These are phyloP conservation scores for Drosophila orosa DNA, from an alignment of 1,140 invertebrate genomes.

Conservation along the genomic window DNA sequence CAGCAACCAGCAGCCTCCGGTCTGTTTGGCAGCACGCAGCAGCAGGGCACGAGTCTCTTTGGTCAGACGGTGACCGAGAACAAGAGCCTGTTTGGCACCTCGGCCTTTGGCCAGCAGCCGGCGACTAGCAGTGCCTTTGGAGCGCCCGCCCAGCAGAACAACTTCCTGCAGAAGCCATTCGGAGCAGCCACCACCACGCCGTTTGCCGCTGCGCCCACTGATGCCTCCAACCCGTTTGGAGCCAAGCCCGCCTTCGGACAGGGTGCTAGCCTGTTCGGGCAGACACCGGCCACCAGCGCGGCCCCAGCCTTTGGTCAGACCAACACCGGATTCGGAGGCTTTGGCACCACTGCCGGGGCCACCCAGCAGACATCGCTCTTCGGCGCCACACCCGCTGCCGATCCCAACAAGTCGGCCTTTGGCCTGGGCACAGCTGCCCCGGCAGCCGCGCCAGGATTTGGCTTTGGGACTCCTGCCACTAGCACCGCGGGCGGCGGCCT, in stretches of 20 bases:
- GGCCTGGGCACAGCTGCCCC: slow-evolving; percentile 84
- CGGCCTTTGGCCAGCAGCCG: slow-evolving; percentile 83
- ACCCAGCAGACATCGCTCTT: slow-evolving; percentile 84
- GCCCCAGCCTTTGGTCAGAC: slow-evolving; percentile 82
- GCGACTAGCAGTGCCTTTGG: slow-evolving; percentile 80
- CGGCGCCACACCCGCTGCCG: slow-evolving; percentile 85
- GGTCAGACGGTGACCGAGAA: slow-evolving; percentile 78
- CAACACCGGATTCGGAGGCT: slow-evolving; percentile 83
- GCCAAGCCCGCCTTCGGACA: slow-evolving; percentile 83
- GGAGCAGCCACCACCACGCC: slow-evolving; percentile 86
- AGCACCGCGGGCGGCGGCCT: slow-evolving; percentile 76
- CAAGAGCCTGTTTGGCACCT: slow-evolving; percentile 70
- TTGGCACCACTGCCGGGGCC: slow-evolving; percentile 67
- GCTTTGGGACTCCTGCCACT: slow-evolving; percentile 83
- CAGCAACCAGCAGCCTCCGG: slow-evolving; percentile 72
- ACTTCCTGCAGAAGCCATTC: slow-evolving; percentile 84
- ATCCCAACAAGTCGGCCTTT: slow-evolving; percentile 85
- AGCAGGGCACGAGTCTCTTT: slow-evolving; percentile 83
- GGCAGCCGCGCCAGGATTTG: slow-evolving; percentile 75
- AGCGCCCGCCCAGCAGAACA: slow-evolving; percentile 75
- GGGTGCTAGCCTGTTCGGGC: slow-evolving; percentile 70
- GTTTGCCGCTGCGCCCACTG: slow-evolving; percentile 86
- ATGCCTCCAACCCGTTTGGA: slow-evolving; percentile 84
- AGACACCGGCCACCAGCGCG: slow-evolving; percentile 73
- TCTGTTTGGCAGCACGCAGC: slow-evolving; percentile 83